Evolutionary conservation across 2,797 vertebrate genomes (phyloP).

Genomic region (Crocodylus rhombifer): DNA sequence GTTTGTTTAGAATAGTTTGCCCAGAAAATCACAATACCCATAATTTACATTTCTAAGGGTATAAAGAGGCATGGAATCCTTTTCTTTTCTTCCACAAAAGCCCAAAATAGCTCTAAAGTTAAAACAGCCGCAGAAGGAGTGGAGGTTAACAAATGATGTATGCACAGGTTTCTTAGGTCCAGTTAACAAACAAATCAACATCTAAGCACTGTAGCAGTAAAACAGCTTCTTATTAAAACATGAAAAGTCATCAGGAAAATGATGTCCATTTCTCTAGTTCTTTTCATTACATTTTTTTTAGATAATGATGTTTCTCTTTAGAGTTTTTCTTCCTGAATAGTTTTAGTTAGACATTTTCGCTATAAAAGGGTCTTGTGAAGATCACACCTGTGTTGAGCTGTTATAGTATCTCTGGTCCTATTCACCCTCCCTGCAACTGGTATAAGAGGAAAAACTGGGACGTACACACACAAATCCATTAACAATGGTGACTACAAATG

Average conservation of each 20-base stretch:
- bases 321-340: neutral
- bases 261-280: neutral
- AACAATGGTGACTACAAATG: neutral
- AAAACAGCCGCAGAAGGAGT: conserved; percentile 10
- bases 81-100: neutral
- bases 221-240: conserved; percentile 29
- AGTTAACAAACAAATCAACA: conserved; percentile 42
- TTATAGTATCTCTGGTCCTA: neutral
- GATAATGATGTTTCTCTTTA: neutral
- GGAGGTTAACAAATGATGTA: conserved; percentile 32
- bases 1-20: neutral
- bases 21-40: neutral
- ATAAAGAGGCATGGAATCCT: neutral
- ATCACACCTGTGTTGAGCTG: neutral
- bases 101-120: conserved; percentile 3
- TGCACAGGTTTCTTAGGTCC: conserved; percentile 15
- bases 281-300: neutral
- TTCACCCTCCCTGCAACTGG: neutral
- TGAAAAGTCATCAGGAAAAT: neutral
- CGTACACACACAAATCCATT: neutral
- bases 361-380: neutral
- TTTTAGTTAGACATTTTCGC: neutral
- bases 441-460: neutral
- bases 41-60: neutral
- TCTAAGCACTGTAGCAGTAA: neutral